phyloP scores from a whole-genome alignment of 2,113 vertebrate genomes.

The Coptodon bakossiorum region DNA sequence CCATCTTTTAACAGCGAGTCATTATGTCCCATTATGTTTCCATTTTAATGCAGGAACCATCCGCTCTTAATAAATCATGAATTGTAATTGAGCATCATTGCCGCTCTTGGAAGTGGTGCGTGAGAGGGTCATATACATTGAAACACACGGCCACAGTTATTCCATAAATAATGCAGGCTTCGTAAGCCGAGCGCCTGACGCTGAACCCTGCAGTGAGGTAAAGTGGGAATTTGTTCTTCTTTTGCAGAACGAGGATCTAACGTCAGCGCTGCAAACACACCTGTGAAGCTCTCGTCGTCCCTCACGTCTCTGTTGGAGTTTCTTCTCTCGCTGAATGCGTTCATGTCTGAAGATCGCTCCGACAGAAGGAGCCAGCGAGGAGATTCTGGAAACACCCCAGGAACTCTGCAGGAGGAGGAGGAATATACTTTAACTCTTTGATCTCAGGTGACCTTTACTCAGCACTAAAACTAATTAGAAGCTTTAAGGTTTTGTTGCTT shows the following conservation, averaged over 20 bases:
- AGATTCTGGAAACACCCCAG: slow-evolving; percentile 82
- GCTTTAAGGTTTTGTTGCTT: neutral
- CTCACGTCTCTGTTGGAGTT: slow-evolving; percentile 70
- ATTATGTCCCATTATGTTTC: neutral
- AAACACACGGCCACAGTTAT: neutral
- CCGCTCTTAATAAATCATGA: slow-evolving; percentile 10
- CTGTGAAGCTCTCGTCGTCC: slow-evolving; percentile 77
- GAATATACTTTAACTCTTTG: neutral
- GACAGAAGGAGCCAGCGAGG: slow-evolving; percentile 83
- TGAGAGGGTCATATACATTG: neutral
- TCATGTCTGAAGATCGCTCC: slow-evolving; percentile 74
- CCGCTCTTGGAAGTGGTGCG: neutral
- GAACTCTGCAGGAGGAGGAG: slow-evolving; percentile 67
- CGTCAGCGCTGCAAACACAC: slow-evolving; percentile 7
- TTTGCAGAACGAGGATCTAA: neutral
- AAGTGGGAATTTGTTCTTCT: neutral
- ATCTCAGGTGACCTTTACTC: neutral
- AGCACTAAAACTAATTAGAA: neutral
- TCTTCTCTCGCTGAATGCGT: slow-evolving; percentile 76
- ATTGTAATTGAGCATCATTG: neutral
- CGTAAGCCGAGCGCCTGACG: neutral
- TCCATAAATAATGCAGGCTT: slow-evolving; percentile 6
- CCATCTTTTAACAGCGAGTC: neutral
- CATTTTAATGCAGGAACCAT: neutral
- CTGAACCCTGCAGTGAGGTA: neutral